Evolutionary conservation across 2,113 vertebrate species (phyloP), one percentile per base, ranked within the genome.

Genomic region (Saguinus midas): DNA sequence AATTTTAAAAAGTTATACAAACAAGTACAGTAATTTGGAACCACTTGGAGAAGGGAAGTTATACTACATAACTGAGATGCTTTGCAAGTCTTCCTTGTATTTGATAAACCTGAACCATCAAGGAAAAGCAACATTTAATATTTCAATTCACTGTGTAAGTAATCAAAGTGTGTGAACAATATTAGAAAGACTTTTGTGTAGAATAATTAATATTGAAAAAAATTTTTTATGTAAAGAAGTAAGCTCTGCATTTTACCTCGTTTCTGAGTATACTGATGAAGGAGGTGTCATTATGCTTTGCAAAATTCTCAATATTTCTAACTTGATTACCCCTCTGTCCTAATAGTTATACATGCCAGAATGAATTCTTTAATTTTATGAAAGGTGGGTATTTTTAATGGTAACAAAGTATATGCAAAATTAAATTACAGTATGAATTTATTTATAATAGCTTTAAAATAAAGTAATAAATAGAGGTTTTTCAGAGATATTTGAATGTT

Each of bases 161-260:
- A 78, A 55, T 23, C 40, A 91, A 8, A 45, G 17, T 50, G 1
- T 79, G 12, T 86, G 16, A 37, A 55, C 52, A 55, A 17, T 66
- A 52, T 86, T 91, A 73, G 29, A 84, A 89, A 87, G 37, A 45
- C 76, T 87, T 88, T 86, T 86, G 25, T 88, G 32, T 35, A 87
- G 79, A 83, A 45, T 95, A 91, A 32, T 81, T 52, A n/a, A 61
- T 83, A 25, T 57, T 88, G 83, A 96, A 96, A 58, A 40, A 40
- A 43, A 43, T 4, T 80, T 73, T 82, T 88, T 35, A 29, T 66
- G 37, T 84, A 90, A 76, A 95, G 84, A 80, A 92, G 45, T 75
- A 52, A 45, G n/a, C 10, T 55, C 18, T 43, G 18, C 35, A 3
- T 84, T 76, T 85, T 55, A 85, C 8, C 17, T 21, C 48, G 92